Evolutionary conservation across 2,113 vertebrate species (phyloP).

Genomic region (Entomyzon cyanotis): DNA sequence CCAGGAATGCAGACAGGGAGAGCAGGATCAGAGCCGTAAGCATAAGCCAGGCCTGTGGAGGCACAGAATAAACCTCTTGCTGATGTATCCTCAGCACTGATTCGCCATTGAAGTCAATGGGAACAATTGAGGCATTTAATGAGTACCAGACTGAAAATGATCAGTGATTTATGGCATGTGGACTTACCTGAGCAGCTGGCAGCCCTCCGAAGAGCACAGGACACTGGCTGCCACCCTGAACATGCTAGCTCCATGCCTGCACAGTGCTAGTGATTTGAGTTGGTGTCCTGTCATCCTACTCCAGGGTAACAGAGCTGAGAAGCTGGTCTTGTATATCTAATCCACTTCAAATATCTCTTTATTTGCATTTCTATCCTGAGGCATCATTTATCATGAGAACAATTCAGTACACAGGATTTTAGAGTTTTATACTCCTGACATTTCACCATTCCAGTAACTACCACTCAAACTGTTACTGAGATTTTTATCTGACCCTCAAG

Average conservation of each 20-base stretch:
- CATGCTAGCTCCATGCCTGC: background rate
- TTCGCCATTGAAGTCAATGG: background rate
- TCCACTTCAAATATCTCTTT: background rate
- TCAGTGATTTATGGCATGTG: background rate
- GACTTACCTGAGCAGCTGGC: background rate
- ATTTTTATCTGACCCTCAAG: background rate
- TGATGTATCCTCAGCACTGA: background rate
- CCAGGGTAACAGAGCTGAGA: background rate
- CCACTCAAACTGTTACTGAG: background rate
- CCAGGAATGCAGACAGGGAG: background rate
- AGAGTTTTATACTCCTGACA: background rate
- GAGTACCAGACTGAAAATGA: background rate
- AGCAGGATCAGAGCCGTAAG: background rate
- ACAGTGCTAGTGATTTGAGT: background rate
- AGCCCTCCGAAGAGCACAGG: background rate
- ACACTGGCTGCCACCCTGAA: background rate
- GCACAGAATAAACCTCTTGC: background rate
- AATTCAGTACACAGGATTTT: background rate
- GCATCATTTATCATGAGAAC: background rate
- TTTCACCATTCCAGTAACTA: background rate
- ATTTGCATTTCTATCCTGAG: constrained; percentile 18
- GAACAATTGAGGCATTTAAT: background rate
- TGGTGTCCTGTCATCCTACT: background rate
- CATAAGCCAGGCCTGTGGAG: background rate
- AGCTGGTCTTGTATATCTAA: background rate